These are phyloP conservation scores for Pissodes strobi DNA, from an alignment of 1,140 invertebrate genomes.

Conservation along the genomic window DNA sequence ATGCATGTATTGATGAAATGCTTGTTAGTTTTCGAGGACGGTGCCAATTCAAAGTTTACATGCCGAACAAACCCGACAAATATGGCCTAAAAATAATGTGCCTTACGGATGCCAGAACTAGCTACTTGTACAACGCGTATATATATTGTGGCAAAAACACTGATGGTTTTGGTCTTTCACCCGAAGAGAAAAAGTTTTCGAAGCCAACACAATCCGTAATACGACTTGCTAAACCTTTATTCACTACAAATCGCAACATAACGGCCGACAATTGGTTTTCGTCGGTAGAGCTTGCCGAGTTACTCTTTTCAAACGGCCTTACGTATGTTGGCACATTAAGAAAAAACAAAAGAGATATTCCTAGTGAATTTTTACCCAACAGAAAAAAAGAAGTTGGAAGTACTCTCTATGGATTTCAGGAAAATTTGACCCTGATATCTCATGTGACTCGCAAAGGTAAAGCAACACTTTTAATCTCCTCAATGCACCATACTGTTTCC, in stretches of 20 bases:
- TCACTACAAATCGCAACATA: conserved; percentile 45
- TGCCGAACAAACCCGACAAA: conserved; percentile 20
- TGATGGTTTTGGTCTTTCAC: conserved; percentile 1
- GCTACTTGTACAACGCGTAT: conserved; percentile 51
- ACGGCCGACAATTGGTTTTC: conserved; percentile 49
- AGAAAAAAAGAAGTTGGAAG: conserved; percentile 19
- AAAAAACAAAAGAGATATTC: conserved; percentile 51
- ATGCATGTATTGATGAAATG: conserved; percentile 17
- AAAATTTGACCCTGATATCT: conserved; percentile 33
- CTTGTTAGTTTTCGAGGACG: conserved; percentile 19
- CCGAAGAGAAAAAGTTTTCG: conserved; percentile 7
- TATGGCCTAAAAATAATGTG: conserved; percentile 28
- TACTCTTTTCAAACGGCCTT: conserved; percentile 44
- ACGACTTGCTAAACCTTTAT: conserved; percentile 31
- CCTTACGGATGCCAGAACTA: conserved; percentile 36
- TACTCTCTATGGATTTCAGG: conserved; percentile 36
- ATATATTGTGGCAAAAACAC: conserved; percentile 30
- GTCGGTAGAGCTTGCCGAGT: conserved; percentile 35
- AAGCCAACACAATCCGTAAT: conserved; percentile 11
- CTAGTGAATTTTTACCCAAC: conserved; percentile 41
- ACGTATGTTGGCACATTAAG: conserved; percentile 45
- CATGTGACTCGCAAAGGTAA: conserved; percentile 41
- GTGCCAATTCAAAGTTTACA: conserved; percentile 19
- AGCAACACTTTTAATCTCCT: background rate
- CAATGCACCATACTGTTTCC: conserved; percentile 19